A percentile compares a stretch with the other conserved stretches of the same genome.
Evolutionary conservation across 64 coral and sea anemone species (phyloP).

Genomic region (Platygyra sinensis): DNA sequence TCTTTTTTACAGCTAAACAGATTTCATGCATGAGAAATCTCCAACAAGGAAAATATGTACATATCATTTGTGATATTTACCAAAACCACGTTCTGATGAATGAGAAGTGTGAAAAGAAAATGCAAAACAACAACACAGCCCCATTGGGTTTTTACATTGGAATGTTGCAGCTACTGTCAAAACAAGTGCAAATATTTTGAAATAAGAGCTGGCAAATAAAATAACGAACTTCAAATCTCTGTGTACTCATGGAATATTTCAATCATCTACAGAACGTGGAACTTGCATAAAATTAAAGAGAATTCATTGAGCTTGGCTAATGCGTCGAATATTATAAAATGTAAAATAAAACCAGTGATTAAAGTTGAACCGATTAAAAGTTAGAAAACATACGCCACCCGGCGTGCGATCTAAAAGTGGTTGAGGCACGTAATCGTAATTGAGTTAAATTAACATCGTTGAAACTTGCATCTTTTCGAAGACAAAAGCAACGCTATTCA

Average conservation of each 20-base stretch:
- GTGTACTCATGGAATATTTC: conserved; percentile 9
- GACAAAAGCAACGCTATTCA: neutral
- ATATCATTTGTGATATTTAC: neutral
- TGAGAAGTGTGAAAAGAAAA: neutral
- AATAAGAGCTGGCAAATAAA: conserved; percentile 31
- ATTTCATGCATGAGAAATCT: conserved; percentile 4
- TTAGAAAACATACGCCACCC: neutral
- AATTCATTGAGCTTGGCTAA: too few relatives aligned
- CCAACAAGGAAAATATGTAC: conserved; percentile 5
- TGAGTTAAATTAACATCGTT: neutral
- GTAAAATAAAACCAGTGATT: neutral
- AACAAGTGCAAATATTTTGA: conserved; percentile 42
- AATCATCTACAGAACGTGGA: neutral
- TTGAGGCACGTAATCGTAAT: neutral
- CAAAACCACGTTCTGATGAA: neutral
- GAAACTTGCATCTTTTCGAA: neutral
- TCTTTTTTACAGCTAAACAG: neutral
- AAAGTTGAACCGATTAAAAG: neutral
- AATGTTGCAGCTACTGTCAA: neutral
- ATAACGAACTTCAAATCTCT: neutral
- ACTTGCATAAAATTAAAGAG: conserved; percentile 18
- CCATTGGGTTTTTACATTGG: neutral
- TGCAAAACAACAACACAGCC: neutral
- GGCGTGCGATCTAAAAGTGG: neutral
- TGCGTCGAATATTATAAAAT: neutral